Conservation (phyloP, 2,888 invertebrate genomes). For the Clepsis dumicolana region DNA sequence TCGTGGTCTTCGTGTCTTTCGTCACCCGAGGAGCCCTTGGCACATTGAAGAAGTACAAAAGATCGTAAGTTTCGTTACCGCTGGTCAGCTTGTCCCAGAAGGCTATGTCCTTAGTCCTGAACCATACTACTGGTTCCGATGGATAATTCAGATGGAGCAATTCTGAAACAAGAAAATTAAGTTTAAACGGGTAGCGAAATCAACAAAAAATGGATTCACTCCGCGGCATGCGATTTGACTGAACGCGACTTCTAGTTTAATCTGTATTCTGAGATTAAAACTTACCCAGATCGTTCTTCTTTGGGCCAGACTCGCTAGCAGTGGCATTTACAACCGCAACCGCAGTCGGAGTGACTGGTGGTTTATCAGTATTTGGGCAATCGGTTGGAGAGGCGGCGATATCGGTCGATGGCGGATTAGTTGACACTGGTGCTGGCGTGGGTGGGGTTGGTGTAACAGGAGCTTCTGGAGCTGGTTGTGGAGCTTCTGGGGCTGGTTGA, state of each 20-base stretch:
- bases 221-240: too few species aligned
- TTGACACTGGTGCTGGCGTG: not conserved
- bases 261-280: too few species aligned
- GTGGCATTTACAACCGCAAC: not conserved
- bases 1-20: slow-evolving; percentile 56
- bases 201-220: too few species aligned
- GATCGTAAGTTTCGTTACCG: slow-evolving; percentile 46
- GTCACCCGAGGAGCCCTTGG: slow-evolving; percentile 54
- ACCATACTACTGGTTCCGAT: slow-evolving; percentile 27
- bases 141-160: not conserved
- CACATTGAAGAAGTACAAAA: slow-evolving; percentile 58
- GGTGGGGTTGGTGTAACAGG: not conserved
- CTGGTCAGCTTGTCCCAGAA: slow-evolving; percentile 51
- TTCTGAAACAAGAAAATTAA: slow-evolving; percentile 19
- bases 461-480: not conserved
- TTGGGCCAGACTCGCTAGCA: not conserved
- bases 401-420: too few species aligned
- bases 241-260: too few species aligned
- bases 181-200: too few species aligned
- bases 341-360: not conserved
- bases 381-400: slow-evolving; percentile 26
- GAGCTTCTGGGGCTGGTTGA: not conserved
- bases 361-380: not conserved
- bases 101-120: slow-evolving; percentile 35
- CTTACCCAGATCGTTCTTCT: slow-evolving; percentile 27